Base-by-base conservation (phyloP, 2,113 vertebrate species). In the Jaculus jaculus region DNA sequence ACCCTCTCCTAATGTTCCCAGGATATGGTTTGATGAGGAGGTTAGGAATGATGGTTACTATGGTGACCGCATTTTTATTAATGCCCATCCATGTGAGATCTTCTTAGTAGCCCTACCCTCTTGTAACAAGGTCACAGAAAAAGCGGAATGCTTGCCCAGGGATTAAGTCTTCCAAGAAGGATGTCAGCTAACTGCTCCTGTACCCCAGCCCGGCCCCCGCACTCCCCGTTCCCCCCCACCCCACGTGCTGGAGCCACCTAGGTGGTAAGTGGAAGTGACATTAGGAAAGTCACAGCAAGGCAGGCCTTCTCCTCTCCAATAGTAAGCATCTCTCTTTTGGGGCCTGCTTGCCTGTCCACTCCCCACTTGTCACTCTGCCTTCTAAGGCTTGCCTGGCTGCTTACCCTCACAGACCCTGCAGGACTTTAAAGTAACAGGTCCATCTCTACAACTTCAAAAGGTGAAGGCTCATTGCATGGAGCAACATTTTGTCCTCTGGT, bases 21-120 rank as follows among this genome's bases (percentile, higher is more conserved):
- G 88, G 84, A 84, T 51, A n/a, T 21, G 30, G 13, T 58, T 60
- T 72, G 39, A 60, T 39, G 65, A 60, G 54, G 18, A 84, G 30
- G 83, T n/a, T 58, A 90, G 60, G 68, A 80, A 63, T 68, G 81
- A 42, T 24, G 47, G 86, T 93, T 94, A 77, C 92, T 71, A 87
- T 71, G 21, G 94, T 68, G 89, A 96, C 95, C 71, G 74, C 77
- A 71, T 81, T 69, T 18, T 32, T 92, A 47, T 71, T 18, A 3
- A 65, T 71, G 73, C 89, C 83, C 58, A 61, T 65, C 65, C 17
- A 1, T 20, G 1, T 20, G 54, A 73, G 88, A 69, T 68, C 72
- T 69, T 30, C 54, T 66, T 73, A 42, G 87, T 66, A 37, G 66
- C 51, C 47, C 26, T 23, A 12, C 2, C 0, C 17, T 34, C 2